Base-by-base conservation (phyloP, 2,113 vertebrate species). In the Hippopotamus amphibius region DNA sequence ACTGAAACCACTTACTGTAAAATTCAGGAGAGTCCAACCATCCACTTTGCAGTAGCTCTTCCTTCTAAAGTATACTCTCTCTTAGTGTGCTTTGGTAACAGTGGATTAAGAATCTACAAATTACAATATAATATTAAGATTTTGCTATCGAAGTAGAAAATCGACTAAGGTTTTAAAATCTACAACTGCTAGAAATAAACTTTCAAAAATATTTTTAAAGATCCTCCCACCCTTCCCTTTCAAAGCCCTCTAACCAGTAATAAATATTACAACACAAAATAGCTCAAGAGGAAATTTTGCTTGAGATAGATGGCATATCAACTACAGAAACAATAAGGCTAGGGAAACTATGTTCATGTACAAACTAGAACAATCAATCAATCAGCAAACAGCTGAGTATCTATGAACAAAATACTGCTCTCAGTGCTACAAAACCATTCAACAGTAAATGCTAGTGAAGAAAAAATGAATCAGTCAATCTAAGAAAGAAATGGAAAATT, bases 321-420 rank as follows among this genome's bases (percentile, higher is more conserved):
- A 82, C 46, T 84, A 82, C 24, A 90, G 16, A 93, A 50, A 82
- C 68, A 89, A 95, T 74, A 93, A 90, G 48, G 24, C 41, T 41
- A 33, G 9, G 6, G 76, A 71, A 88, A 87, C 7, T 74, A 41
- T 9, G 21, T 46, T 15, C 57, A 37, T 33, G 43, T 87, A 30
- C 68, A 77, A 65, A 90, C 5, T 7, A 16, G 82, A 87, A 71
- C 22, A 79, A 72, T n/a, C 30, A 33, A 30, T 69, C 37, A 85
- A 53, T 88, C 33, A 33, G 8, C 41, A 81, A 61, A 92, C 0
- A 53, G 15, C 81, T 41, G 46, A 77, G 14, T 86, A 83, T 71
- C 74, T 53, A 1, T 80, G 22, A 68, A 65, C 33, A 79, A 80
- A 94, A 16, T 15, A 83, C n/a, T 88, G 17, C 53, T 33, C 24